phyloP scores from a whole-genome alignment of 2,888 invertebrate genomes.

The Ceriagrion tenellum region DNA sequence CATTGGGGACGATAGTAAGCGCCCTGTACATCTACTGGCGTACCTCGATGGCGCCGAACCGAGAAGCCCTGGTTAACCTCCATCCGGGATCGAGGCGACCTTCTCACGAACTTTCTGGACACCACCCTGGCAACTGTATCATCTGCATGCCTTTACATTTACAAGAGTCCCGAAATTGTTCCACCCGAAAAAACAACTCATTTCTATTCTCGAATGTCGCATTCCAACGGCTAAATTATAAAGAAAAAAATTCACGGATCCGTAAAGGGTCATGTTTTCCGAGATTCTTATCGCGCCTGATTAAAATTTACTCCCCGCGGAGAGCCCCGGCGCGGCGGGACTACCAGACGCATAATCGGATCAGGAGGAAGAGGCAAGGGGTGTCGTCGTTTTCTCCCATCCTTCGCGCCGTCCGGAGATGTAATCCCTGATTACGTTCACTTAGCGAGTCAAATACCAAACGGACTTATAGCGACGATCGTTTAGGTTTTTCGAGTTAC shows the following conservation, averaged over 20 bases:
- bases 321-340: neutral
- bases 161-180: too few species aligned
- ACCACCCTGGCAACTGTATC: too few species aligned
- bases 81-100: too few species aligned
- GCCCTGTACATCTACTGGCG: too few species aligned
- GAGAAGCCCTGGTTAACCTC: too few species aligned
- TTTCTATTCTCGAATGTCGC: neutral
- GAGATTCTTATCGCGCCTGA: neutral
- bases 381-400: neutral
- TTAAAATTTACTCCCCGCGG: neutral
- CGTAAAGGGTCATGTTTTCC: neutral
- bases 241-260: neutral
- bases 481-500: neutral
- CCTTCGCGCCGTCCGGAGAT: neutral
- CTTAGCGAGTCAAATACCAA: neutral
- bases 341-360: neutral
- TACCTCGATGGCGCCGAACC: too few species aligned
- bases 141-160: too few species aligned
- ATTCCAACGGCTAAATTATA: neutral
- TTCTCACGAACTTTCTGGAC: too few species aligned
- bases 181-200: too few species aligned
- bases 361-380: neutral
- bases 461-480: neutral
- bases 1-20: too few species aligned
- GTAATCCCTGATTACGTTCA: constrained; percentile 18